A percentile compares a stretch with the other conserved stretches of the same genome.
phyloP scores from a whole-genome alignment of 1,140 invertebrate genomes.

The Belonocnema kinseyi region DNA sequence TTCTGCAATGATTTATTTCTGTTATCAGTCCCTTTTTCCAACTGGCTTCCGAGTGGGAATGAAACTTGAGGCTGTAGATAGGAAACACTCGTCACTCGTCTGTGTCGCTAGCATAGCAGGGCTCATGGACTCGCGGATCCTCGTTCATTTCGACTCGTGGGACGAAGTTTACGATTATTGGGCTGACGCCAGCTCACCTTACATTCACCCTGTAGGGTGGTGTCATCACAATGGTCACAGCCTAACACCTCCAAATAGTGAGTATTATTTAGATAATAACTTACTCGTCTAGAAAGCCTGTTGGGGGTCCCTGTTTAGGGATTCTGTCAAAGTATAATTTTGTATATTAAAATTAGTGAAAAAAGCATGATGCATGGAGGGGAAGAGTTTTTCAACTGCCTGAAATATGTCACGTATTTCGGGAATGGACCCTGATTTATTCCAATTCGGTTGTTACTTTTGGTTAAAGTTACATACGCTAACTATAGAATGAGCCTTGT shows the following conservation, averaged over 20 bases:
- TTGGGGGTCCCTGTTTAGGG: too few species aligned
- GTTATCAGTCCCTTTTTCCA: slow-evolving; percentile 80
- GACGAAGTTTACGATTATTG: slow-evolving; percentile 96
- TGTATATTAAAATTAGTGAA: too few species aligned
- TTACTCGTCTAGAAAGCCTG: too few species aligned
- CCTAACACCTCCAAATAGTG: slow-evolving; percentile 91
- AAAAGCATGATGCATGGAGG: too few species aligned
- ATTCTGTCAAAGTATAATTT: too few species aligned
- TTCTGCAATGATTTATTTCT: not conserved
- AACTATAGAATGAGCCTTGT: too few species aligned
- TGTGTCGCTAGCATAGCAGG: slow-evolving; percentile 93
- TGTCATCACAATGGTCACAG: slow-evolving; percentile 87
- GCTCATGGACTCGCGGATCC: slow-evolving; percentile 88
- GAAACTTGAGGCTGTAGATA: slow-evolving; percentile 97
- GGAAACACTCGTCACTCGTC: slow-evolving; percentile 88
- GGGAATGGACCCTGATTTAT: too few species aligned
- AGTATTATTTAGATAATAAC: slow-evolving; percentile 61
- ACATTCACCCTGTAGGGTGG: slow-evolving; percentile 96
- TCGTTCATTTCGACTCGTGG: slow-evolving; percentile 97
- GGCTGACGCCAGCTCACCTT: slow-evolving; percentile 91
- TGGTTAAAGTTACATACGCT: too few species aligned
- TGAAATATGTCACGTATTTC: too few species aligned
- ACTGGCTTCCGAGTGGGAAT: slow-evolving; percentile 90
- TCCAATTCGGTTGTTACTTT: too few species aligned
- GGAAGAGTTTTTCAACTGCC: too few species aligned